These are phyloP conservation scores for Tragopan temminckii DNA, from an alignment of 2,797 vertebrate genomes.

Conservation along the genomic window DNA sequence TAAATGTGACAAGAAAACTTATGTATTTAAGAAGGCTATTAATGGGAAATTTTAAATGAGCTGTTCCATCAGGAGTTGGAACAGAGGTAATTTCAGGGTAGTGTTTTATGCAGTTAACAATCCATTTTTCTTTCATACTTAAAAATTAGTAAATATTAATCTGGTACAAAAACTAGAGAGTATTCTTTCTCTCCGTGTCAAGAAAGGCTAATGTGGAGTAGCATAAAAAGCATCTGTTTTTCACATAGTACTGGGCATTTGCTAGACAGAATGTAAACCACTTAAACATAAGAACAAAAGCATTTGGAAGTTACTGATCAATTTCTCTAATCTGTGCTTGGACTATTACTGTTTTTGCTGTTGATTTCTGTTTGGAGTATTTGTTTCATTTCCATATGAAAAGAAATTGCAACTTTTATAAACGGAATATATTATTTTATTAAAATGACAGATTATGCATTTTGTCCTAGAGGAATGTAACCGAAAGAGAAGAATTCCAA, in stretches of 20 bases:
- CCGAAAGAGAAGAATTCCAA: background rate
- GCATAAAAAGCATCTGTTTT: background rate
- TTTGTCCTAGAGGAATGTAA: background rate
- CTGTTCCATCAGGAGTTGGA: background rate
- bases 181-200: background rate
- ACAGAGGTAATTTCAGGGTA: background rate
- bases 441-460: background rate
- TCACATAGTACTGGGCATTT: background rate
- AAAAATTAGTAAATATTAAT: conserved; percentile 8
- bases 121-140: background rate
- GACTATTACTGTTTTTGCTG: background rate
- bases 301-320: background rate
- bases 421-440: background rate
- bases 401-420: background rate
- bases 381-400: background rate
- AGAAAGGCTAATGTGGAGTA: background rate
- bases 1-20: conserved; percentile 16
- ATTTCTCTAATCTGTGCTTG: background rate
- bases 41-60: conserved; percentile 21
- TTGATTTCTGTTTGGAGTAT: background rate
- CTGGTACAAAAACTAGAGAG: background rate
- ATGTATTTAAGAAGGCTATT: conserved; percentile 18
- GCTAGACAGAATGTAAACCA: background rate
- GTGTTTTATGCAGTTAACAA: background rate
- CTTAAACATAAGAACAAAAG: background rate